Percentiles rank a stretch among this genome's conserved stretches.
phyloP scores from a whole-genome alignment of 2,113 vertebrate species.

The Pachypanchax playfairii region DNA sequence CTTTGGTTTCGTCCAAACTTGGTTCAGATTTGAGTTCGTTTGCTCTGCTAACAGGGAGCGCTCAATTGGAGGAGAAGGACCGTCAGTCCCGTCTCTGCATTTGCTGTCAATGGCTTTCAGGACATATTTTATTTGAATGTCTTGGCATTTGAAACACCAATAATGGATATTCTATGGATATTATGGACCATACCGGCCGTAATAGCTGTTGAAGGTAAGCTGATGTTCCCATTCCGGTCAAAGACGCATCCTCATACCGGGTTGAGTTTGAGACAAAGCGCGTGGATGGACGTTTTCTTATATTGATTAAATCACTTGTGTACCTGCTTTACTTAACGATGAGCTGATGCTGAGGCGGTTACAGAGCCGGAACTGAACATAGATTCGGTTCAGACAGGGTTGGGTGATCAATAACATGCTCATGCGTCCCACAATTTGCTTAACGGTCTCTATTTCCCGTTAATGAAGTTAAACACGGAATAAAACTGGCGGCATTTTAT shows the following conservation, averaged over 20 bases:
- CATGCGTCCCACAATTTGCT: conserved; percentile 53
- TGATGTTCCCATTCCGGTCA: conserved; percentile 33
- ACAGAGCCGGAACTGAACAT: background rate
- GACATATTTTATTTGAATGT: conserved; percentile 80
- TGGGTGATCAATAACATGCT: conserved; percentile 47
- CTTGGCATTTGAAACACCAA: conserved; percentile 73
- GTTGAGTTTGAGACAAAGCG: conserved; percentile 66
- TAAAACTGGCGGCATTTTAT: background rate
- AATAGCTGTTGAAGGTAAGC: conserved; percentile 84
- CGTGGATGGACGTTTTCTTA: conserved; percentile 2
- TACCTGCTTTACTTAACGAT: background rate
- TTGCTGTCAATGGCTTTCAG: conserved; percentile 81
- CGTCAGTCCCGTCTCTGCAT: conserved; percentile 69
- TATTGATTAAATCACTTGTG: background rate
- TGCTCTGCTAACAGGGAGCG: conserved; percentile 67
- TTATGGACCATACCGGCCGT: conserved; percentile 83
- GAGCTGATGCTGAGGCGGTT: background rate
- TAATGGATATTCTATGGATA: conserved; percentile 86
- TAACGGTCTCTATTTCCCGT: conserved; percentile 8
- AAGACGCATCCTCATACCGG: conserved; percentile 66
- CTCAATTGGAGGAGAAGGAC: conserved; percentile 76
- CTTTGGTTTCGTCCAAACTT: conserved; percentile 83
- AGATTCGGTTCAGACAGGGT: background rate
- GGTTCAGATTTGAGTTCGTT: conserved; percentile 78
- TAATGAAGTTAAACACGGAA: conserved; percentile 8